phyloP scores from a whole-genome alignment of 2,797 vertebrate species.

The Enteromius viviparus region DNA sequence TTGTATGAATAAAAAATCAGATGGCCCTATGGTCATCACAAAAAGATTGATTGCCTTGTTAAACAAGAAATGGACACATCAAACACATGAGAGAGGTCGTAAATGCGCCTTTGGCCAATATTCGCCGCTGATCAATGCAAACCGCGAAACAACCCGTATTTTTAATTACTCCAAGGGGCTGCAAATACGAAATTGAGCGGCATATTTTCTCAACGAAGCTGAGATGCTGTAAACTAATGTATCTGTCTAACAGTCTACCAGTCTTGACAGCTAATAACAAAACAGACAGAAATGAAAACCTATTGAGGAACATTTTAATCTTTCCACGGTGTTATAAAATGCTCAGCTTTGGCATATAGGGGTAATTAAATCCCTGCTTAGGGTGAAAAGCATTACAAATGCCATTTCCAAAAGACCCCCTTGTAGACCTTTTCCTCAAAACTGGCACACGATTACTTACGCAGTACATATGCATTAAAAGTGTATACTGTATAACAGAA shows the following conservation, averaged over 20 bases:
- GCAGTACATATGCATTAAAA: background rate
- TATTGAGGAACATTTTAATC: constrained; percentile 27
- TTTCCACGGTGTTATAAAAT: constrained; percentile 8
- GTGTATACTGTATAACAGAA: background rate
- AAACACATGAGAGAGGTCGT: background rate
- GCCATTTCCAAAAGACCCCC: background rate
- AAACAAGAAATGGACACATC: constrained; percentile 2
- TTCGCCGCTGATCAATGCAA: constrained; percentile 1
- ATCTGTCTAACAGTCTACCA: constrained; percentile 17
- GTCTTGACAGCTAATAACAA: constrained; percentile 41
- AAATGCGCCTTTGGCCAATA: constrained; percentile 24
- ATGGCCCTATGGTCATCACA: background rate
- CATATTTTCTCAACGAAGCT: constrained; percentile 3
- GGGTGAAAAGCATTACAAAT: constrained; percentile 5
- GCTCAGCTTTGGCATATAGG: constrained; percentile 9
- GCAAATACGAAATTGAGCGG: background rate
- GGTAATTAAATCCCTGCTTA: constrained; percentile 32
- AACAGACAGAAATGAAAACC: constrained; percentile 12
- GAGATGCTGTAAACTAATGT: constrained; percentile 25
- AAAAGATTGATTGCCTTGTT: constrained; percentile 21
- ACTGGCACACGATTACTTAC: background rate
- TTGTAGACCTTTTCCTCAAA: background rate
- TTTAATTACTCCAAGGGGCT: constrained; percentile 13
- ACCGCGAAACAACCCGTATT: background rate
- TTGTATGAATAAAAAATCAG: constrained; percentile 16